Evolutionary conservation across 2,888 invertebrate species (phyloP).

Genomic region (Unio delphinus): DNA sequence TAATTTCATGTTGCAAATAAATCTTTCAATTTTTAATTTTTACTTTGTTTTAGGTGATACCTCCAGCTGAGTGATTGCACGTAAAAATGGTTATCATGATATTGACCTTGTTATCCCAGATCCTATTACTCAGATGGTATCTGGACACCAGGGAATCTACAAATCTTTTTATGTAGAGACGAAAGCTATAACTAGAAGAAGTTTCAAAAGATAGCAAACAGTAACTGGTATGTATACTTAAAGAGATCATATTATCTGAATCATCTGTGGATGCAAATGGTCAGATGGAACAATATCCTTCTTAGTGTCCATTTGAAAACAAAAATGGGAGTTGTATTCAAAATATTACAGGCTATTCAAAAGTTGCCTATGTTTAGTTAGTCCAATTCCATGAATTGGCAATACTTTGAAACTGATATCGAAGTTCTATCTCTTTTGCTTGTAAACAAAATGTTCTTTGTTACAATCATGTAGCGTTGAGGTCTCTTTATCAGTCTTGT

Average conservation of each 20-base stretch:
- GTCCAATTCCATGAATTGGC: no score
- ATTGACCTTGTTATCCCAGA: constrained; percentile 88
- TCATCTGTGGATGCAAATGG: background rate
- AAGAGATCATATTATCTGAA: background rate
- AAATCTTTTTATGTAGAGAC: constrained; percentile 97
- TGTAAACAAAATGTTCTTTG: no score
- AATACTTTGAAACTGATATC: no score
- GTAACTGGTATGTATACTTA: constrained; percentile 68
- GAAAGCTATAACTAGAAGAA: constrained; percentile 88
- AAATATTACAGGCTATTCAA: no score
- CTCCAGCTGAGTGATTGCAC: constrained; percentile 94
- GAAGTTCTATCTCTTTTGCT: no score
- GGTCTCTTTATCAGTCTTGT: no score
- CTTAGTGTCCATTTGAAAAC: no score
- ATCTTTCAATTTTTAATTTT: background rate
- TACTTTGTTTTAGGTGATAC: constrained; percentile 80
- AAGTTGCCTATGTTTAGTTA: no score
- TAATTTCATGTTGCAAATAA: no score
- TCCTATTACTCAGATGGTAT: constrained; percentile 95
- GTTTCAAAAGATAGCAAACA: constrained; percentile 85
- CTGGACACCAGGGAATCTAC: constrained; percentile 95
- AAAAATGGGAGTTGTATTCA: no score
- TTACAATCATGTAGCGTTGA: no score
- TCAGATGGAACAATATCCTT: no score
- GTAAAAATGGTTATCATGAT: constrained; percentile 85